Conservation (phyloP, 2,113 vertebrate genomes). For the Acanthochromis polyacanthus region DNA sequence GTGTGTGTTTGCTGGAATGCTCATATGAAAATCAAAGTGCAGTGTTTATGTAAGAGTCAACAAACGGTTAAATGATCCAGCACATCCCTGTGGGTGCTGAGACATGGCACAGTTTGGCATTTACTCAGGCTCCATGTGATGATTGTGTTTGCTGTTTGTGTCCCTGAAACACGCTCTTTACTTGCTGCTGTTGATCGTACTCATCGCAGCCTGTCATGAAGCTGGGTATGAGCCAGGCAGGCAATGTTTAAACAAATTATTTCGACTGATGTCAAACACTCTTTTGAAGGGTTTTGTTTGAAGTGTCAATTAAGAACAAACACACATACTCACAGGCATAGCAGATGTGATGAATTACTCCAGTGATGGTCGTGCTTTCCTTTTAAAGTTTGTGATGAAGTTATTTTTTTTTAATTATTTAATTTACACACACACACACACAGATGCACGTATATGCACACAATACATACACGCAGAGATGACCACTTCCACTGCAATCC, state of each 20-base stretch:
- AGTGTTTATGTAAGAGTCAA: conserved; percentile 62
- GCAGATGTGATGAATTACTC: no score
- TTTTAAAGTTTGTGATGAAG: no score
- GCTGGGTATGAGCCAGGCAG: conserved; percentile 28
- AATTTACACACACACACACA: no score
- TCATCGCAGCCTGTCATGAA: conserved; percentile 33
- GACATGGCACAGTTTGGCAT: conserved; percentile 50
- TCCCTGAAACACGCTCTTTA: conserved; percentile 48
- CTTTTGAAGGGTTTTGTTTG: conserved; percentile 10
- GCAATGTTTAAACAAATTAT: conserved; percentile 21
- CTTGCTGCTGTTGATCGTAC: conserved; percentile 15
- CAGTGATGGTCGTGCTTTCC: no score
- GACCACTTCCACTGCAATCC: conserved; percentile 10
- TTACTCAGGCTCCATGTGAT: conserved; percentile 41
- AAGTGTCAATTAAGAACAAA: neutral
- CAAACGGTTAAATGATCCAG: conserved; percentile 42
- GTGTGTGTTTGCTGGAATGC: conserved; percentile 49
- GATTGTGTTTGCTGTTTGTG: conserved; percentile 37
- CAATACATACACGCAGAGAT: no score
- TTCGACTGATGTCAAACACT: conserved; percentile 19
- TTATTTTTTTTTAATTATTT: no score
- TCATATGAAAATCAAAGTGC: conserved; percentile 53
- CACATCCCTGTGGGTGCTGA: conserved; percentile 21
- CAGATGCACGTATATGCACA: no score
- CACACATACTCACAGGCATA: no score